Conservation (phyloP, 2,888 invertebrate species). For the Hypomecis atomaria region DNA sequence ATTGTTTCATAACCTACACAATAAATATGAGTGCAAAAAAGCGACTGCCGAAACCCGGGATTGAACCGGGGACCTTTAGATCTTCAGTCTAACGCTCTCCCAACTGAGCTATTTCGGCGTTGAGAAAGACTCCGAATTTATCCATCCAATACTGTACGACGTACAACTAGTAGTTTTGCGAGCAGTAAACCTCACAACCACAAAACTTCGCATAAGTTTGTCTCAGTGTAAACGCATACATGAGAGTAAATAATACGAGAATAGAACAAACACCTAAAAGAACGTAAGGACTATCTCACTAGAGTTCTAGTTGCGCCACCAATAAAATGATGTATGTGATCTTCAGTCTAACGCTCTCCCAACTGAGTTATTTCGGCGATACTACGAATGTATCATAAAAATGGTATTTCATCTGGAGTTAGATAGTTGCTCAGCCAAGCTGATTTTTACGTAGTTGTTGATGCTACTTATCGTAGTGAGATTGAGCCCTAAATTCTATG, state of each 20-base stretch:
- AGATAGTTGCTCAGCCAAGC: neutral
- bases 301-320: no score
- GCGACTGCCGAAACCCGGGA: slow-evolving; percentile 35
- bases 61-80: slow-evolving; percentile 40
- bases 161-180: neutral
- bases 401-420: neutral
- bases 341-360: slow-evolving; percentile 41
- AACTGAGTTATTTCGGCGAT: slow-evolving; percentile 39
- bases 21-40: slow-evolving; percentile 12
- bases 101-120: slow-evolving; percentile 39
- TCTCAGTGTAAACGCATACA: no score
- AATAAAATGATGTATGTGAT: slow-evolving; percentile 8
- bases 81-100: slow-evolving; percentile 41
- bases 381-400: neutral
- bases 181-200: no score
- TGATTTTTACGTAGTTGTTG: no score
- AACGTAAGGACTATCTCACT: no score
- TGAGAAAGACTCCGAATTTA: neutral
- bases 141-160: neutral
- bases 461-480: no score
- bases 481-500: no score
- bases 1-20: neutral
- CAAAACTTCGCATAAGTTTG: no score
- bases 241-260: no score
- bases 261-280: no score